Evolutionary conservation across 2,113 vertebrate species (phyloP), one percentile per base, ranked within the genome.

Genomic region (Actenoides hombroni): DNA sequence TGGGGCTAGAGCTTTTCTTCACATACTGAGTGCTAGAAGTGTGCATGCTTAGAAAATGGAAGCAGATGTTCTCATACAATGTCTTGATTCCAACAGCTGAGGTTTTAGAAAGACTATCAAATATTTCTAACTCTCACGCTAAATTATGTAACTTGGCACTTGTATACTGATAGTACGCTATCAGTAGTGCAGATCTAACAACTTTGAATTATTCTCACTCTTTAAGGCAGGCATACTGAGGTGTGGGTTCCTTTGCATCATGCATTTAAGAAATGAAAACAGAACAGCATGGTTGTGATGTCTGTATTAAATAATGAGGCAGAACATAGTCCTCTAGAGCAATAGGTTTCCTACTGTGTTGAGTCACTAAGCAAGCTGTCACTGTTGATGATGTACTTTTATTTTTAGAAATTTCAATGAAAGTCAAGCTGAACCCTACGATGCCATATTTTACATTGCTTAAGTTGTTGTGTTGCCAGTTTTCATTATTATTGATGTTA

Each of bases 401-500:
- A 94, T 96, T 97, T 98, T 97, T 97, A 97, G 94, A 97, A 97
- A 97, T 88, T 97, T 96, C 70, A 87, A 69, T 96, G 95, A 97
- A 97, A 97, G 92, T 95, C 88, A 97, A 94, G 57, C 92, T 93
- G 90, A 94, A 96, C 59, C 60, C 94, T 91, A 81, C 42, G 17
- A 84, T 87, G 71, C 59, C 70, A n/a, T 97, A 94, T 96, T 95
- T 97, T 92, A 97, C 94, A 92, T 96, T 94, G 80, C 95, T 97
- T 97, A 96, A 97, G 97, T 96, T 95, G 93, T 96, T 96, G 80
- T 93, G 81, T 91, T 97, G 94, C 95, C 86, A 92, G 85, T 97
- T 98, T 97, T 97, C 97, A 98, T 97, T 97, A 97, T 97, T 98
- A 98, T 97, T 96, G 96, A 98, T 97, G 97, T 92, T 97, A 96